Evolutionary conservation across 2,888 invertebrate genomes (phyloP), one percentile per base, ranked within the genome.

Genomic region (Dorcus parallelipipedus): DNA sequence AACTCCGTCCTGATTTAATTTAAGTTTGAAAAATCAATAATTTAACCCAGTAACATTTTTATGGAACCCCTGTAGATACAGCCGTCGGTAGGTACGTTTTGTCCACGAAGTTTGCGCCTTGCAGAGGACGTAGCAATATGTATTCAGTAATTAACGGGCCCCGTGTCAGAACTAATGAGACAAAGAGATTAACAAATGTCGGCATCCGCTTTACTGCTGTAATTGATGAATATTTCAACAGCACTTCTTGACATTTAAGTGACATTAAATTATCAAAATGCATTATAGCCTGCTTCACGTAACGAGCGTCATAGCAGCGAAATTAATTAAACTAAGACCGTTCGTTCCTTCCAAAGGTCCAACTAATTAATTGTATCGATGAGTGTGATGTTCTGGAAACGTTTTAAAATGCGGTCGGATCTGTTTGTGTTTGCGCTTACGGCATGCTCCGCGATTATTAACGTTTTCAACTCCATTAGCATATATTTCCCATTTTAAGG

Each of bases 171-270:
- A 65, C 64, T 66, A 66, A 67, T 66, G 66, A 67, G 65, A 65
- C 66, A 65, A 64, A 64, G 64, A 66, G 67, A 66, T 66, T 66
- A 65, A 65, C 62, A 65, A 65, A 64, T 60, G 67, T 65, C 67
- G 62, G 54, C 52, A 53, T 54, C 53, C 52, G 49, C 50, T 54
- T 33, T 39, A 45, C 49, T 45, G 38, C 49, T 45, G 55, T 60
- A 58, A 58, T 60, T 60, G 60, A 60, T 60, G 60, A 49, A 60
- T 53, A 53, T 56, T 55, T 49, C 51, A 52, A 42, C 52, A 51
- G 59, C 52, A 56, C 55, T 59, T 52, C 59, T 56, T 56, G 59
- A 59, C 59, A 59, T 59, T 59, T 56, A 59, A 59, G 55, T 59
- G 59, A 59, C 59, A 59, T 59, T 59, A 59, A 59, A 59, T 59